Evolutionary conservation across 2,888 invertebrate genomes (phyloP).

Genomic region (Aspidapion aeneum): DNA sequence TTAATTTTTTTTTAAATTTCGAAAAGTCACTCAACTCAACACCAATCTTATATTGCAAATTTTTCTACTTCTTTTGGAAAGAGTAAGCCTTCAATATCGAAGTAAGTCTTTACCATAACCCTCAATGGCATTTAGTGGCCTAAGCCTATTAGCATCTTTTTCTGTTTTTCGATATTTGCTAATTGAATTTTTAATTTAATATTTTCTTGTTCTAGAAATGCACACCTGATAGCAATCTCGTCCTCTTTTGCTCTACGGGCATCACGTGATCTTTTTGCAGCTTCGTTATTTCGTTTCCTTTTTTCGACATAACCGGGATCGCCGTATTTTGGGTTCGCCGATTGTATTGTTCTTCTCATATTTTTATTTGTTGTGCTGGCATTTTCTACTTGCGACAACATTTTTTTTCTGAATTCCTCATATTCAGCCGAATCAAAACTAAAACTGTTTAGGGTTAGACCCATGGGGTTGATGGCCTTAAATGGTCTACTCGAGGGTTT

Average conservation of each 20-base stretch:
- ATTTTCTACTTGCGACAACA: conserved; percentile 63
- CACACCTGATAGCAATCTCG: conserved; percentile 83
- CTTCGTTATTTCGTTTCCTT: conserved; percentile 87
- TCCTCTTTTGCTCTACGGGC: conserved; percentile 87
- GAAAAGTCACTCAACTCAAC: no score
- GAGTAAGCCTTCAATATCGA: no score
- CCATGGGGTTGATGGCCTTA: conserved; percentile 5
- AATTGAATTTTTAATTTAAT: conserved; percentile 24
- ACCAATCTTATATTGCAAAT: no score
- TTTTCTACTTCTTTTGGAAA: no score
- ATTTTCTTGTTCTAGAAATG: conserved; percentile 62
- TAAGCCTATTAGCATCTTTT: conserved; percentile 22
- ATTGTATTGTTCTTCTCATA: conserved; percentile 55
- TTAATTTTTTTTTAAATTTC: no score
- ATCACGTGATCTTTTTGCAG: conserved; percentile 91
- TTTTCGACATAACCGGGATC: conserved; percentile 86
- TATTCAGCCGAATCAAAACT: conserved; percentile 61
- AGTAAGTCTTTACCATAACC: no score
- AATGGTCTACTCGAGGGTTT: conserved; percentile 12
- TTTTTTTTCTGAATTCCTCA: conserved; percentile 63
- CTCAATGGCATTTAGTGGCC: no score
- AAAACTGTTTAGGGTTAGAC: conserved; percentile 21
- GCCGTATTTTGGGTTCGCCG: conserved; percentile 24
- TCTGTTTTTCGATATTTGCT: conserved; percentile 30
- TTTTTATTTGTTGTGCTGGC: conserved; percentile 60